Base-by-base conservation (phyloP, 2,113 vertebrate species). In the Polypterus senegalus region DNA sequence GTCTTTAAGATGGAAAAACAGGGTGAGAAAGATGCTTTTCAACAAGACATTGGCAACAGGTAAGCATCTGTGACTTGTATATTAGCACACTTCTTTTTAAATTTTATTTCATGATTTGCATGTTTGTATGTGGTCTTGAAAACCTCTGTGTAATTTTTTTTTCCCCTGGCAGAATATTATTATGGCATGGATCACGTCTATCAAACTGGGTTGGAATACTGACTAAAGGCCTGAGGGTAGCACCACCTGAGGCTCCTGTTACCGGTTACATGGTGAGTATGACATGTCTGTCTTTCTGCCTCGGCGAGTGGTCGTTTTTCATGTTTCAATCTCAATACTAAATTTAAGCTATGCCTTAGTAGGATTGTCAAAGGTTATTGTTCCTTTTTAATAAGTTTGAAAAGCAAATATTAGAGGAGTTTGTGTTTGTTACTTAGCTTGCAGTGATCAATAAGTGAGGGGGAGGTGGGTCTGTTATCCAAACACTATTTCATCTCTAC, bases 151-250 rank as follows among this genome's bases (percentile, higher is more conserved):
- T 63, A 6, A 7, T 9, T 61, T 45, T 11, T 4, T 46, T 8
- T 44, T 4, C 2, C 47, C 66, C n/a, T 3, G 27, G 56, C 60
- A 95, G 92, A 79, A 90, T 78, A 73, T 73, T 95, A 60, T 69
- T 95, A 52, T 95, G 92, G 92, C 92, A 95, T 3, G 92, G 92
- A 1, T 95, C 92, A 58, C 89, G 92, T 47, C 75, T 95, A 57
- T 81, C 88, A 7, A 95, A 95, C 79, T 95, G 89, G 88, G 85
- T 89, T 4, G 84, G 92, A 47, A 95, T 95, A 71, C 81, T 95
- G 68, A 93, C 84, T 68, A 80, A 85, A 7, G 92, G 92, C 3
- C 85, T 95, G 54, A 76, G 86, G 59, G 80, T 94, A 51, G 91
- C 92, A 8, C 92, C 92, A 0, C 83, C 88, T 0, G 92, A 95